Evolutionary conservation across 2,888 invertebrate genomes (phyloP).

Genomic region (Lapara coniferarum): DNA sequence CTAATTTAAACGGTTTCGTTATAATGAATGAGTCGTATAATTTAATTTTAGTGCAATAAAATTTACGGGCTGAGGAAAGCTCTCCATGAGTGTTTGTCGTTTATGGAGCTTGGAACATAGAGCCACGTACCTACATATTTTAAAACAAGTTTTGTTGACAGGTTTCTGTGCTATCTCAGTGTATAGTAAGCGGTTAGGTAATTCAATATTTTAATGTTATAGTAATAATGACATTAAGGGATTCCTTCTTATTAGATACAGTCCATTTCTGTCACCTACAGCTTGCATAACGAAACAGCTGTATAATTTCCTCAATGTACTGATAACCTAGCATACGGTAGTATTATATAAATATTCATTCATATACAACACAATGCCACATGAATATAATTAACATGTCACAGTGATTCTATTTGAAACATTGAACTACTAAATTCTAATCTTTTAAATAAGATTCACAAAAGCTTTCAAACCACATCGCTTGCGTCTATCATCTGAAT

Average conservation of each 20-base stretch:
- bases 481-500: conserved; percentile 52
- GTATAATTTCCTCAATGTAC: background rate
- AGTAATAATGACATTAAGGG: conserved; percentile 32
- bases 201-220: conserved; percentile 44
- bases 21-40: conserved; percentile 36
- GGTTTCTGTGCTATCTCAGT: conserved; percentile 44
- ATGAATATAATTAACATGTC: conserved; percentile 22
- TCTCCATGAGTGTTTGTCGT: conserved; percentile 36
- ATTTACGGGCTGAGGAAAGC: conserved; percentile 34
- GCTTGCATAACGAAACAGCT: background rate
- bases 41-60: conserved; percentile 38
- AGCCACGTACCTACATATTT: conserved; percentile 40
- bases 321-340: background rate
- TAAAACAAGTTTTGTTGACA: conserved; percentile 51
- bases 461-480: conserved; percentile 45
- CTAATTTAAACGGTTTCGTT: conserved; percentile 24
- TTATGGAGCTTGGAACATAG: conserved; percentile 36
- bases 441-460: conserved; percentile 52
- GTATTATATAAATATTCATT: conserved; percentile 13
- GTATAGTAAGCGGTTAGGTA: conserved; percentile 33
- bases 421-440: conserved; percentile 35
- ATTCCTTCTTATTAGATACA: conserved; percentile 32
- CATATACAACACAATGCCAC: conserved; percentile 1
- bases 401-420: conserved; percentile 26
- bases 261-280: conserved; percentile 17